Evolutionary conservation across 2,888 invertebrate species (phyloP).

Genomic region (Thalpophila matura): DNA sequence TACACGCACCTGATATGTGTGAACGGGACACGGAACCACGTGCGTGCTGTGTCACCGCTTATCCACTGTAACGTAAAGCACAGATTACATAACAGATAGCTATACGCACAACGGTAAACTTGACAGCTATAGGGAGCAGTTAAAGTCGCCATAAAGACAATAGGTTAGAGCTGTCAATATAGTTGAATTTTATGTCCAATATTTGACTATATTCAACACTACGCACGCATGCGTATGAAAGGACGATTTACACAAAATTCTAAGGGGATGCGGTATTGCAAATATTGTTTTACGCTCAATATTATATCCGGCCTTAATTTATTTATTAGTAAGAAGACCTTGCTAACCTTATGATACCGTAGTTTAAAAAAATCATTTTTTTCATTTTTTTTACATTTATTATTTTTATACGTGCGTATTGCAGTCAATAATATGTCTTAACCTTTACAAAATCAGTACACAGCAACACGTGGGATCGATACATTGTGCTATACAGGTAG

Average conservation of each 20-base stretch:
- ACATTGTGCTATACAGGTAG: slow-evolving; percentile 37
- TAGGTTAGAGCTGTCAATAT: background rate
- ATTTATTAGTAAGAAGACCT: no score
- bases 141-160: slow-evolving; percentile 20
- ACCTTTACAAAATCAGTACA: slow-evolving; percentile 31
- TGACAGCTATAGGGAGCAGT: slow-evolving; percentile 5
- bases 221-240: background rate
- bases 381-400: background rate
- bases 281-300: no score
- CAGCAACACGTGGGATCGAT: slow-evolving; percentile 54
- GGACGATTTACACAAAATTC: background rate
- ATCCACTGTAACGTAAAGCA: slow-evolving; percentile 31
- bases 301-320: no score
- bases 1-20: slow-evolving; percentile 52
- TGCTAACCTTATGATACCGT: no score
- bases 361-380: no score
- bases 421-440: slow-evolving; percentile 8
- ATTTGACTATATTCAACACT: background rate
- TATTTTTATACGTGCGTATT: background rate
- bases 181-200: no score
- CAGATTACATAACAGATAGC: slow-evolving; percentile 35
- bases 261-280: background rate
- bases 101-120: slow-evolving; percentile 8
- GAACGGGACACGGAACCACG: slow-evolving; percentile 21
- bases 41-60: slow-evolving; percentile 49